A percentile compares a stretch with the other conserved stretches of the same genome.
Evolutionary conservation across 2,797 vertebrate genomes (phyloP).

Genomic region (Leuciscus waleckii): DNA sequence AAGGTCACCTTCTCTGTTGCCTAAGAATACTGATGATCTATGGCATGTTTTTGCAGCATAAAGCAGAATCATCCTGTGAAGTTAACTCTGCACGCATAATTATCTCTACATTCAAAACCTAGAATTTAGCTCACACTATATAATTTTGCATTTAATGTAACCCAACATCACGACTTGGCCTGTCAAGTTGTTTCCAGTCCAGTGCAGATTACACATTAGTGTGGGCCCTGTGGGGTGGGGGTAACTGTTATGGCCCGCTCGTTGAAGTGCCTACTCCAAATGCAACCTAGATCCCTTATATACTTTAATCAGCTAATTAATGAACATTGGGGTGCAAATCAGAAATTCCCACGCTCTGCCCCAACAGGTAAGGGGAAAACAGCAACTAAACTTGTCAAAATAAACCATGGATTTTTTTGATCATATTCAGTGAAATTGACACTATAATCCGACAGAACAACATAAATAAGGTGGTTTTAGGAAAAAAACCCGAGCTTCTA

Average conservation of each 20-base stretch:
- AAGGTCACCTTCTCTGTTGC: constrained; percentile 67
- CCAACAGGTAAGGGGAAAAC: no score
- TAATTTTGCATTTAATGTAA: constrained; percentile 35
- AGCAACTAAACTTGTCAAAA: constrained; percentile 61
- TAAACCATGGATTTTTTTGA: constrained; percentile 40
- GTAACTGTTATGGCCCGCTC: no score
- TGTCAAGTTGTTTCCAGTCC: constrained; percentile 54
- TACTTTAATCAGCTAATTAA: no score
- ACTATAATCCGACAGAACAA: no score
- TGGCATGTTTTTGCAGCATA: constrained; percentile 55
- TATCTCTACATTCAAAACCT: not conserved
- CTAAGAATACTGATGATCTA: constrained; percentile 59
- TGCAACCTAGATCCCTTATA: no score
- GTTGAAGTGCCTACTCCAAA: no score
- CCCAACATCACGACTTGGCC: constrained; percentile 31
- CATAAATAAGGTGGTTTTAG: no score
- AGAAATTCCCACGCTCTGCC: no score
- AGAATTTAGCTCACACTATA: not conserved
- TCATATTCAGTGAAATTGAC: no score
- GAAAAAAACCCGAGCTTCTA: no score
- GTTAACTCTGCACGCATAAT: not conserved
- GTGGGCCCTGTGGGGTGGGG: not conserved
- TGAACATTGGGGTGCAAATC: no score
- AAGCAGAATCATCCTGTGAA: constrained; percentile 37
- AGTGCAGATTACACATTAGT: constrained; percentile 60